phyloP scores from a whole-genome alignment of 2,797 vertebrate species.

The Discoglossus pictus region DNA sequence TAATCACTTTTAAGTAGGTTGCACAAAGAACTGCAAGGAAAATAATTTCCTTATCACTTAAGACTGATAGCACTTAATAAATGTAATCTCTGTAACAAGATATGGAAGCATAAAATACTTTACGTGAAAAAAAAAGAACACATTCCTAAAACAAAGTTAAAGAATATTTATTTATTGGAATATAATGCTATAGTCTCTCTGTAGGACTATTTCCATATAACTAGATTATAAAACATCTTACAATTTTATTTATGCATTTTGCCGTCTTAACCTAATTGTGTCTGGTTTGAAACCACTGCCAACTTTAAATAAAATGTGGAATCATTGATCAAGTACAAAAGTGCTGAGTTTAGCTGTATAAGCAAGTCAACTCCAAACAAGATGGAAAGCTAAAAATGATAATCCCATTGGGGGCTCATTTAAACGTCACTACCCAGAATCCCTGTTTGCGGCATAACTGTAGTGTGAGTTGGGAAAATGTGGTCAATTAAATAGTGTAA shows the following conservation, averaged over 20 bases:
- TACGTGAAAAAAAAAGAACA: constrained; percentile 1
- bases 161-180: background rate
- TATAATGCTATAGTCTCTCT: background rate
- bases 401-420: background rate
- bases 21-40: constrained; percentile 17
- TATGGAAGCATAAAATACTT: constrained; percentile 8
- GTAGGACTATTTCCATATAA: too few relatives aligned
- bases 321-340: too few relatives aligned
- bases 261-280: too few relatives aligned
- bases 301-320: too few relatives aligned
- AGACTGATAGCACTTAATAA: constrained; percentile 25
- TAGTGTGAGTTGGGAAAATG: too few relatives aligned
- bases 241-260: too few relatives aligned
- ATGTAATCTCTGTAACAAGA: constrained; percentile 19
- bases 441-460: too few relatives aligned
- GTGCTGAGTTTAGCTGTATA: too few relatives aligned
- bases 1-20: constrained; percentile 44
- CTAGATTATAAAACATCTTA: too few relatives aligned
- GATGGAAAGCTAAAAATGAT: background rate
- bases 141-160: background rate
- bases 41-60: constrained; percentile 39
- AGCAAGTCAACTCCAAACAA: background rate
- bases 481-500: too few relatives aligned
- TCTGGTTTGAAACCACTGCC: too few relatives aligned
- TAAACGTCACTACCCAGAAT: too few relatives aligned